Base-by-base conservation (phyloP, 2,113 vertebrate species). In the Salminus brasiliensis region DNA sequence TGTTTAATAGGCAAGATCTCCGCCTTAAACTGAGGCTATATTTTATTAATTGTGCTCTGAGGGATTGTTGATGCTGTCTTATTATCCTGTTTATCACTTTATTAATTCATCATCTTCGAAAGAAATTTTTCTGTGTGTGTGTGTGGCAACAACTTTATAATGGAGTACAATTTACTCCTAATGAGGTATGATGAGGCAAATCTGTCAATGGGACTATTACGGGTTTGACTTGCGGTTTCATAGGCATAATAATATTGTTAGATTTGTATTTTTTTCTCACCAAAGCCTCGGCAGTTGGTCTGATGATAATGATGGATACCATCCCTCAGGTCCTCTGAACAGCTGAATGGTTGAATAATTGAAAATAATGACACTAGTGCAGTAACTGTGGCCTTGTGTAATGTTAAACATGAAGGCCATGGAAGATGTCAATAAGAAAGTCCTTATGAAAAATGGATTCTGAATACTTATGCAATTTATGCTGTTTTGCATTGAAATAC, bases 21-120 rank as follows among this genome's bases (percentile, higher is more conserved):
- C 47, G 47, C 29, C 69, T 49, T 53, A 72, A 72, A 72, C 47
- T 32, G 21, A 57, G 34, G 32, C 70, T 57, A 57, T 55, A 72
- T 72, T 72, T 72, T 72, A 72, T 57, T 72, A 72, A 72, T 72
- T 72, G 49, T 57, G 41, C 70, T 57, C 49, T 0, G 52, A 72
- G 70, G 70, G 70, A 72, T 32, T 34, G 49, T 55, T 72, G 70
- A 72, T 57, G 70, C 49, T 39, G 52, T 23, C 70, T 72, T 72
- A 72, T 57, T 72, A 72, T 72, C 32, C 52, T 72, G 70, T 72
- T 57, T 34, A 57, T 32, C 49, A 72, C 70, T 72, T 72, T 72
- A 72, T 72, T 72, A 72, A 57, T 72, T 72, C 34, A 55, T 36
- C 52, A 34, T 55, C 32, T 72, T 72, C n/a, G 13, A 25, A 72